A percentile compares a stretch with the other conserved stretches of the same genome.
phyloP scores from a whole-genome alignment of 2,797 vertebrate genomes.

The Apogon hyalosoma region DNA sequence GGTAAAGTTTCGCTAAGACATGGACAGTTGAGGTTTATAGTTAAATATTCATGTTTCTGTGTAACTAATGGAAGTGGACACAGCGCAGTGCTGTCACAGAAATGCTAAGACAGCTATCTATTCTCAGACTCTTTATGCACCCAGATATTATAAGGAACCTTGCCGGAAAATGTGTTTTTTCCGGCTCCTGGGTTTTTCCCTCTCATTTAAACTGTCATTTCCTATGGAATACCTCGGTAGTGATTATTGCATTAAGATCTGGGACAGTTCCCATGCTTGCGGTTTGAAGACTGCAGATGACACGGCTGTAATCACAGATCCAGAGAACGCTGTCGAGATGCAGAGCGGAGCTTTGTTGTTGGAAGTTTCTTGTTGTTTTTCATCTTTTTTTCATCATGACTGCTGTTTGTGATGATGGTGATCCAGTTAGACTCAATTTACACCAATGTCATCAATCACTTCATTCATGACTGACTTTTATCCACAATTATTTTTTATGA shows the following conservation, averaged over 20 bases:
- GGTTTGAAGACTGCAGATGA: slow-evolving; percentile 53
- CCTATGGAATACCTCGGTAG: slow-evolving; percentile 61
- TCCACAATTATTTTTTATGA: neutral
- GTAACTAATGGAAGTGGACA: slow-evolving; percentile 19
- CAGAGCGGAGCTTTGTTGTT: slow-evolving; percentile 31
- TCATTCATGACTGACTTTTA: slow-evolving; percentile 15
- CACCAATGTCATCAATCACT: slow-evolving; percentile 9
- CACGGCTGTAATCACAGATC: slow-evolving; percentile 58
- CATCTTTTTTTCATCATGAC: slow-evolving; percentile 2
- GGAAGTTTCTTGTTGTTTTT: slow-evolving; percentile 15
- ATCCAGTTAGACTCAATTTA: slow-evolving; percentile 2
- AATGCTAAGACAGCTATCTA: slow-evolving; percentile 27
- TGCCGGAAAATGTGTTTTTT: slow-evolving; percentile 51
- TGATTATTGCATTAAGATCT: slow-evolving; percentile 73
- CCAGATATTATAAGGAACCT: slow-evolving; percentile 52
- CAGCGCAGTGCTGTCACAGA: slow-evolving; percentile 22
- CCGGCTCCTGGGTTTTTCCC: slow-evolving; percentile 60
- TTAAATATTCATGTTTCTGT: slow-evolving; percentile 16
- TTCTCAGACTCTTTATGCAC: slow-evolving; percentile 46
- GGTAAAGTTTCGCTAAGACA: neutral
- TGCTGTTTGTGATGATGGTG: slow-evolving; percentile 13
- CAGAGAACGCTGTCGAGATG: slow-evolving; percentile 31
- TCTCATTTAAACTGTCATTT: slow-evolving; percentile 70
- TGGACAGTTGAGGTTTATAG: slow-evolving; percentile 10
- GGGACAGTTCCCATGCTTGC: slow-evolving; percentile 57